Conservation (phyloP, 2,113 vertebrate species). For the Theristicus caerulescens region DNA sequence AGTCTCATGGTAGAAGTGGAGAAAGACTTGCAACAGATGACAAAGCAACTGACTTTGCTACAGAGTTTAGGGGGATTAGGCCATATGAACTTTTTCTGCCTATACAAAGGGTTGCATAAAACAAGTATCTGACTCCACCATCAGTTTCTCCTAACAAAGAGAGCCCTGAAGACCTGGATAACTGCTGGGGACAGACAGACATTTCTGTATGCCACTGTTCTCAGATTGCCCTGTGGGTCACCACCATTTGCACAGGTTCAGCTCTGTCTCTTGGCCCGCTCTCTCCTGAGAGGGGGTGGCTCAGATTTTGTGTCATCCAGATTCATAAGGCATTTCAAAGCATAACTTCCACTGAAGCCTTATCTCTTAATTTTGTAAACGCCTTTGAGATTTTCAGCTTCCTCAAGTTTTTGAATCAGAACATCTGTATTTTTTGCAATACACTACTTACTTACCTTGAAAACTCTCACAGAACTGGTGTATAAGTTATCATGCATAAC, state of each 20-base stretch:
- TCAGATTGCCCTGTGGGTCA: neutral
- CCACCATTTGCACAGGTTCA: neutral
- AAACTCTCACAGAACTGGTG: neutral
- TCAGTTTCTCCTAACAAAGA: neutral
- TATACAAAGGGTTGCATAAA: neutral
- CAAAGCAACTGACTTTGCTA: neutral
- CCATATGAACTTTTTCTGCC: neutral
- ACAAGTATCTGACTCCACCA: neutral
- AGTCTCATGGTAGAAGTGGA: neutral
- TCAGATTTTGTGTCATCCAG: neutral
- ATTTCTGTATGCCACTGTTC: neutral
- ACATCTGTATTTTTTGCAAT: neutral
- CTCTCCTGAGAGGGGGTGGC: neutral
- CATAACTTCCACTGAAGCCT: neutral
- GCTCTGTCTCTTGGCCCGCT: neutral
- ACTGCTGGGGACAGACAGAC: neutral
- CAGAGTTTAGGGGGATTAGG: neutral
- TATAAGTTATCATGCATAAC: neutral
- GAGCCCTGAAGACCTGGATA: neutral
- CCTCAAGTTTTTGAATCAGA: neutral
- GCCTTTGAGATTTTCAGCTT: neutral
- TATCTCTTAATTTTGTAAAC: neutral
- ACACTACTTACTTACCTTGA: neutral
- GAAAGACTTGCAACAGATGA: neutral
- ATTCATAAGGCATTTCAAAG: neutral